Conservation (phyloP, 2,113 vertebrate genomes). For the Illadopsis cleaveri region DNA sequence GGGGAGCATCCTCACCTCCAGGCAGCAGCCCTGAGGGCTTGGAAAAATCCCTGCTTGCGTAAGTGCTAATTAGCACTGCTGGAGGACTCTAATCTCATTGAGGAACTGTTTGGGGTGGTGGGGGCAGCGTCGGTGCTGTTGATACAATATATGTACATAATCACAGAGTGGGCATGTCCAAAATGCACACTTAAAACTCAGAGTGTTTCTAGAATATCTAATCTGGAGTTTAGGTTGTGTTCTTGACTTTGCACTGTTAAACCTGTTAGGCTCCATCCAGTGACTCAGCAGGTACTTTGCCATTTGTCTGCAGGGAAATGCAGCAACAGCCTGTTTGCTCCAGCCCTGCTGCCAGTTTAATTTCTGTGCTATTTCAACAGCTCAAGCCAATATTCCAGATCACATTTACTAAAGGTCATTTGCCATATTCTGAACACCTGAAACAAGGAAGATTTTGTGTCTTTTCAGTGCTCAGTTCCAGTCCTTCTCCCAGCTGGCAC, state of each 20-base stretch:
- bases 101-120: background rate
- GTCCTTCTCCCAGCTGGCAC: background rate
- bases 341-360: background rate
- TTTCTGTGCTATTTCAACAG: background rate
- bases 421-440: background rate
- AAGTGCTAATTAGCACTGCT: background rate
- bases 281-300: slow-evolving; percentile 27
- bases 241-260: background rate
- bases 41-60: slow-evolving; percentile 24
- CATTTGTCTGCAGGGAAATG: background rate
- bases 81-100: slow-evolving; percentile 13
- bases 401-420: background rate
- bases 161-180: no score
- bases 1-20: background rate
- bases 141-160: no score
- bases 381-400: background rate
- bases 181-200: background rate
- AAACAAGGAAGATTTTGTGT: background rate
- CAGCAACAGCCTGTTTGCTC: background rate
- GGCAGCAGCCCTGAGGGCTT: background rate
- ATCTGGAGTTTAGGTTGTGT: background rate
- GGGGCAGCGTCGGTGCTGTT: background rate
- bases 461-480: background rate
- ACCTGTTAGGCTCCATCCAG: background rate
- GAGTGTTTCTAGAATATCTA: background rate